Base-by-base conservation (phyloP, 2,888 invertebrate species). In the Uloborus plumipes region DNA sequence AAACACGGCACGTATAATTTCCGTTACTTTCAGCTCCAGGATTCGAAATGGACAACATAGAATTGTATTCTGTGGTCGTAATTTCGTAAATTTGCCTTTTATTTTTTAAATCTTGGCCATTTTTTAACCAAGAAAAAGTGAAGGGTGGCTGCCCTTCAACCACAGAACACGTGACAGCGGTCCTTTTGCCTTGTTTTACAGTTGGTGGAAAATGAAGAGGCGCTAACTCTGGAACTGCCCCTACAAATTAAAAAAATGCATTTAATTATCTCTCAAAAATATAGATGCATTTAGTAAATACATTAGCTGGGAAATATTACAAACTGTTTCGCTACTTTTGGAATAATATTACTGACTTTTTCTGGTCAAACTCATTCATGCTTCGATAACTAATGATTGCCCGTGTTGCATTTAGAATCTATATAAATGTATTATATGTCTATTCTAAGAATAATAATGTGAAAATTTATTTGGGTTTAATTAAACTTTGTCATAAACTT, bases 131-230 rank as follows among this genome's bases (percentile, higher is more conserved):
- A 6, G 18, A 20, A 75, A 85, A 84, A 20, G 6, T 7, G 18
- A 85, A 82, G 0, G 85, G 85, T 13, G 67, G 31, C 51, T 76
- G 69, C 3, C 85, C 85, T 26, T 85, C 84, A 1, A 72, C 69
- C 13, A 85, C 76, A 20, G 77, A 61, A 75, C 83, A 85, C 9
- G 74, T 66, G 22, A 85, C 18, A 2, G 65, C 49, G 13, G 31
- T 59, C 15, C 73, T 64, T n/a, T 55, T 20, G 0, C 79, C 79
- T 22, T 50, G 16, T 20, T 39, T 49, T 3, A 72, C 15, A 6
- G 66, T 49, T n/a, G 20, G 15, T 3, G 65, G 16, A 20, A 79
- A 79, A n/a, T 76, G 66, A 13, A 84, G 71, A 58, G 75, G 71
- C 55, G 50, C 58, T 11, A 84, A 26, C 14, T 70, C n/a, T 1